Conservation (phyloP, 2,888 invertebrate species). For the Tetranychus piercei region DNA sequence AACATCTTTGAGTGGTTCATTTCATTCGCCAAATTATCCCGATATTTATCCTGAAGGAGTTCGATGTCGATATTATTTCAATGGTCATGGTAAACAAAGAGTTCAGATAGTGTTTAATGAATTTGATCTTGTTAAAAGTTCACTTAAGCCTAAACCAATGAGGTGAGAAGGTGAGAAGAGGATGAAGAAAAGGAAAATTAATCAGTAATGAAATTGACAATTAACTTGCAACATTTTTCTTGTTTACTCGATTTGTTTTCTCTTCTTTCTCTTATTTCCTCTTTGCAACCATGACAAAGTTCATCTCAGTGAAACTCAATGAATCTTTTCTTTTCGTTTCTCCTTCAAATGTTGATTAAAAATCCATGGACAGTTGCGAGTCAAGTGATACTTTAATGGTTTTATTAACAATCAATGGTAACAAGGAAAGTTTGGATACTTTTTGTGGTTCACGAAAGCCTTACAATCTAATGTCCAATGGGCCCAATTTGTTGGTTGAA, state of each 20-base stretch:
- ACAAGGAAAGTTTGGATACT: conserved; percentile 63
- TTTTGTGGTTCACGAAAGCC: conserved; percentile 65
- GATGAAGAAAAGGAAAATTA: not conserved
- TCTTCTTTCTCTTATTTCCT: not conserved
- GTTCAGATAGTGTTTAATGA: conserved; percentile 66
- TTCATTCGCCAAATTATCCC: conserved; percentile 67
- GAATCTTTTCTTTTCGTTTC: not conserved
- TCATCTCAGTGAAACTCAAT: not conserved
- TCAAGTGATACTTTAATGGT: conserved; percentile 56
- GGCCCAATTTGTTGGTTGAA: conserved; percentile 61
- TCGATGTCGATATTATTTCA: conserved; percentile 72
- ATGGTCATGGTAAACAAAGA: conserved; percentile 60
- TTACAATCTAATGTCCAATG: conserved; percentile 76
- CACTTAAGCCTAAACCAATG: not conserved
- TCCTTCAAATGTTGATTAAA: conserved; percentile 12
- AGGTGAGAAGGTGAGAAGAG: not conserved
- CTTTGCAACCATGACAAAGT: too few relatives aligned
- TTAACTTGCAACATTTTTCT: not conserved
- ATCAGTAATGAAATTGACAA: not conserved
- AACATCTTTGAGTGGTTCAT: conserved; percentile 56
- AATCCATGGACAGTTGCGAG: conserved; percentile 42
- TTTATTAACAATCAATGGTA: conserved; percentile 59
- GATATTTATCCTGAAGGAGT: conserved; percentile 56
- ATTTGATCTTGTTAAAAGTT: conserved; percentile 40
- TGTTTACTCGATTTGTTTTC: not conserved